phyloP scores from a whole-genome alignment of 2,113 vertebrate species.

The Pygathrix nemaeus region DNA sequence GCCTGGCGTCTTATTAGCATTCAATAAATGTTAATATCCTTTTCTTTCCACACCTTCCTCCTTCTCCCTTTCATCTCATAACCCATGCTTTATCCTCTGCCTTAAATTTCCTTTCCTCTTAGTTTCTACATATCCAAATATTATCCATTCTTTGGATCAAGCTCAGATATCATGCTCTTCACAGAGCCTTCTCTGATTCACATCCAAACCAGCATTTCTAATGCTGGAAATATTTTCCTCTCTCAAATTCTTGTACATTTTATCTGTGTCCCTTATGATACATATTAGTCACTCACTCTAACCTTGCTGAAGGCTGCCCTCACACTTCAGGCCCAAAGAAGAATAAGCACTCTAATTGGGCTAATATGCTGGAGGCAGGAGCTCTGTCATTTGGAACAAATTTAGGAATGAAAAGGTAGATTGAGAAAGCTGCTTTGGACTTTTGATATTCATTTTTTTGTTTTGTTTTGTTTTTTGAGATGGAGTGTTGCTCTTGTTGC shows the following conservation, averaged over 20 bases:
- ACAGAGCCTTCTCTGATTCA: neutral
- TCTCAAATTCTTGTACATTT: conserved; percentile 31
- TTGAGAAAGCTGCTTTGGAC: conserved; percentile 16
- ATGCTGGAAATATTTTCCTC: conserved; percentile 7
- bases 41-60: conserved; percentile 20
- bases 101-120: neutral
- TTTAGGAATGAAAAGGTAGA: neutral
- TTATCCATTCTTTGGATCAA: neutral
- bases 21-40: conserved; percentile 30
- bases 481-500: no score
- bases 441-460: neutral
- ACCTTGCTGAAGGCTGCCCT: neutral
- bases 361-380: neutral
- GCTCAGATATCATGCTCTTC: neutral
- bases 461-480: neutral
- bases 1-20: neutral
- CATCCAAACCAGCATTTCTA: conserved; percentile 12
- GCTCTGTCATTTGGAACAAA: conserved; percentile 31
- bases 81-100: neutral
- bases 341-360: neutral
- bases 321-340: neutral
- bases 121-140: neutral
- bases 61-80: conserved; percentile 5
- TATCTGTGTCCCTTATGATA: neutral
- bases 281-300: neutral